Evolutionary conservation across 2,797 vertebrate genomes (phyloP).

Genomic region (Rhynchonycteris naso): DNA sequence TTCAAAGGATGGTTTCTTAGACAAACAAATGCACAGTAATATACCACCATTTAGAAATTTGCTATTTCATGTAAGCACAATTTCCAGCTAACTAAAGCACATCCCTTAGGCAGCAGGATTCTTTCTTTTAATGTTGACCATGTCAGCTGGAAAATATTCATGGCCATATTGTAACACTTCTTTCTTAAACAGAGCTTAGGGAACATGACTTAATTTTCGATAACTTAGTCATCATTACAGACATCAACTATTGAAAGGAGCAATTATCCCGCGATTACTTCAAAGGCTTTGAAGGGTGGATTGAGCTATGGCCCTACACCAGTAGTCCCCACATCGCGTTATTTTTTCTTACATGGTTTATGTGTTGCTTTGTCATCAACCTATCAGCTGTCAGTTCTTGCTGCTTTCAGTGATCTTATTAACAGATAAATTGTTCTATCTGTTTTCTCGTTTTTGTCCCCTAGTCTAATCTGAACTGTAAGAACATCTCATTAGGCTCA

Average conservation of each 20-base stretch:
- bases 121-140: background rate
- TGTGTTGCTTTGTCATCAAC: background rate
- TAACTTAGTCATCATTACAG: background rate
- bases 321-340: background rate
- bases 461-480: background rate
- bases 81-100: constrained; percentile 23
- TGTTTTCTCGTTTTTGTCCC: background rate
- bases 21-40: background rate
- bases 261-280: background rate
- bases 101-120: background rate
- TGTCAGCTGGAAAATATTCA: constrained; percentile 35
- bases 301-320: background rate
- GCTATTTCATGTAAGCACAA: background rate
- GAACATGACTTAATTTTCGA: constrained; percentile 19
- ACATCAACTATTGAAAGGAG: background rate
- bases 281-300: background rate
- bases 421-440: background rate
- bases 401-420: background rate
- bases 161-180: background rate
- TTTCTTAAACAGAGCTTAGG: constrained; percentile 30
- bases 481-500: background rate
- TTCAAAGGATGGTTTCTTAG: constrained; percentile 29
- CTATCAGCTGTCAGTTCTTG: background rate
- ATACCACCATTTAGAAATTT: background rate
- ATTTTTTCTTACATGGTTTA: background rate